A percentile compares a stretch with the other conserved stretches of the same genome.
Evolutionary conservation across 2,888 invertebrate species (phyloP).

Genomic region (Diarsia rubi): DNA sequence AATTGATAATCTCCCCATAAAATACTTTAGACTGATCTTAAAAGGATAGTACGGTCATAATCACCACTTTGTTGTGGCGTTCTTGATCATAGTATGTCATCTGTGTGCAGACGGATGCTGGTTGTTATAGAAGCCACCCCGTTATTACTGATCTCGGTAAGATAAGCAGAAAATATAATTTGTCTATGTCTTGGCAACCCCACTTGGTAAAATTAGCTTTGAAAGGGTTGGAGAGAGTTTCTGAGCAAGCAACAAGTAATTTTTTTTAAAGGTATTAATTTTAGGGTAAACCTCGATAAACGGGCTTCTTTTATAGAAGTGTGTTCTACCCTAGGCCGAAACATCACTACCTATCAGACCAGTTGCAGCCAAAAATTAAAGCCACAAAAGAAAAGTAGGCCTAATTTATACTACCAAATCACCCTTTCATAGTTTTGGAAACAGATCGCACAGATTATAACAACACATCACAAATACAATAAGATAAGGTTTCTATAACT

Average conservation of each 20-base stretch:
- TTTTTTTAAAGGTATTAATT: neutral
- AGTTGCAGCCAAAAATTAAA: neutral
- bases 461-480: neutral
- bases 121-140: neutral
- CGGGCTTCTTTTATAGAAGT: neutral
- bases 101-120: constrained; percentile 22
- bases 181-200: neutral
- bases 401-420: neutral
- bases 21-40: constrained; percentile 15
- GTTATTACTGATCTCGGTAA: neutral
- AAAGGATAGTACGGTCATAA: constrained; percentile 30
- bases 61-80: constrained; percentile 19
- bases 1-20: constrained; percentile 11
- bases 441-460: neutral
- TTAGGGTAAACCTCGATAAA: neutral
- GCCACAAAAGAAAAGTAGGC: neutral
- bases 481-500: too few relatives aligned
- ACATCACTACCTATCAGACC: neutral
- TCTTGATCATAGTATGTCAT: constrained; percentile 51
- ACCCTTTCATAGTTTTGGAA: neutral
- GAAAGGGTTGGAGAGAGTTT: neutral
- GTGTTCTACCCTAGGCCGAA: neutral
- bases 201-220: neutral
- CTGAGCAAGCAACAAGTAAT: neutral
- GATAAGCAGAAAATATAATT: neutral